phyloP scores from a whole-genome alignment of 2,797 vertebrate species.

The Urosaurus nigricauda region DNA sequence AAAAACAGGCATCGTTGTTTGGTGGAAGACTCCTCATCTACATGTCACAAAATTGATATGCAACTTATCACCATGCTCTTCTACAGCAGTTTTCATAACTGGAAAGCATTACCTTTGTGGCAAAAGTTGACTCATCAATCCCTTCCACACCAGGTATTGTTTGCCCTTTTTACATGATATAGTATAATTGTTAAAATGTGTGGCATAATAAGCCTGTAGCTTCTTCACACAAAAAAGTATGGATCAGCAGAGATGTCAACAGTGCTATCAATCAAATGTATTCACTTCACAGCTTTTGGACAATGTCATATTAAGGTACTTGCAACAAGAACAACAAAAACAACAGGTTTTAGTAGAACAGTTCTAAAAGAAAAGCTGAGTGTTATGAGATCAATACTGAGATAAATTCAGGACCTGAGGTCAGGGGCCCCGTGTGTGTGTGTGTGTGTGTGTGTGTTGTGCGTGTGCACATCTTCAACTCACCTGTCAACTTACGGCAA shows the following conservation, averaged over 20 bases:
- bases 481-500: too few species aligned
- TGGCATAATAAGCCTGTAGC: not conserved
- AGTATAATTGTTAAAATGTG: not conserved
- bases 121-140: not conserved
- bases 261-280: not conserved
- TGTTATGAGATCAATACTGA: not conserved
- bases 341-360: not conserved
- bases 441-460: too few species aligned
- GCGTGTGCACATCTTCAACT: too few species aligned
- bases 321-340: not conserved
- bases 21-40: not conserved
- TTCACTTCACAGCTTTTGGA: not conserved
- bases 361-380: not conserved
- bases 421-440: too few species aligned
- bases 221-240: not conserved
- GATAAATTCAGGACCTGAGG: not conserved
- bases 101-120: not conserved
- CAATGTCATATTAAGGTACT: not conserved
- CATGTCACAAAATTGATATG: not conserved
- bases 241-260: not conserved
- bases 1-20: not conserved
- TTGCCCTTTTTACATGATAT: not conserved
- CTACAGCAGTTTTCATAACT: not conserved
- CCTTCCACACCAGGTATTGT: not conserved
- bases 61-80: not conserved